A percentile compares a stretch with the other conserved stretches of the same genome.
These are phyloP conservation scores for Nothoprocta perdicaria DNA, from an alignment of 2,113 vertebrate species.

Conservation along the genomic window DNA sequence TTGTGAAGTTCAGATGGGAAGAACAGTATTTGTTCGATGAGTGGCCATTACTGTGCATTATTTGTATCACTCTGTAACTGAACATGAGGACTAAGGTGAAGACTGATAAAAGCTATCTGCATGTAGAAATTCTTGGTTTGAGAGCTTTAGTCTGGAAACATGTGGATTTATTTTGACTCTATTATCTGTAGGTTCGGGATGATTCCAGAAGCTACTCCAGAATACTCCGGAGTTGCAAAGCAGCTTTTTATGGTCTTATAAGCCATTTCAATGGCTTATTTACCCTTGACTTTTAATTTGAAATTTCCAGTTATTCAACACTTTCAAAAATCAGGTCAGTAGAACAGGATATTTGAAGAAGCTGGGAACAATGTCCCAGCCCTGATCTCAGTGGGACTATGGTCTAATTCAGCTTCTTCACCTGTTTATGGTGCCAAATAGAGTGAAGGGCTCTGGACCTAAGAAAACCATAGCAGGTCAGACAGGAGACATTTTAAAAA, in stretches of 20 bases:
- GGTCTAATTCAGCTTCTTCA: background rate
- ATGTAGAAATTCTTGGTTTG: background rate
- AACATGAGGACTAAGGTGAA: no score
- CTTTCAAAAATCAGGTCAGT: background rate
- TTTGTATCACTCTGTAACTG: no score
- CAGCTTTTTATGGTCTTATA: background rate
- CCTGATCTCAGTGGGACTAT: background rate
- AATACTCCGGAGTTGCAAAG: background rate
- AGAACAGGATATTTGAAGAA: background rate
- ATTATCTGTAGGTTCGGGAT: background rate
- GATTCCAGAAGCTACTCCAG: background rate
- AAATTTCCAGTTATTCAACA: background rate
- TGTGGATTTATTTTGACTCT: background rate
- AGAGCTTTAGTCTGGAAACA: background rate
- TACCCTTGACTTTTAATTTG: background rate
- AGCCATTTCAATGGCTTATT: background rate
- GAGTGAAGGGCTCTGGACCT: background rate
- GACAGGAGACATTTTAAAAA: background rate
- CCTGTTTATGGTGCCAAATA: background rate
- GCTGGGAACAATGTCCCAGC: background rate
- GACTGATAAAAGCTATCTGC: no score
- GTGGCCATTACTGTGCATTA: no score
- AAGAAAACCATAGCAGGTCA: background rate
- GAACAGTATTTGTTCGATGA: no score
- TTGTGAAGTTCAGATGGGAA: no score